A percentile compares a stretch with the other conserved stretches of the same genome.
phyloP scores from a whole-genome alignment of 2,888 invertebrate genomes.

The Micoletzkya japonica region DNA sequence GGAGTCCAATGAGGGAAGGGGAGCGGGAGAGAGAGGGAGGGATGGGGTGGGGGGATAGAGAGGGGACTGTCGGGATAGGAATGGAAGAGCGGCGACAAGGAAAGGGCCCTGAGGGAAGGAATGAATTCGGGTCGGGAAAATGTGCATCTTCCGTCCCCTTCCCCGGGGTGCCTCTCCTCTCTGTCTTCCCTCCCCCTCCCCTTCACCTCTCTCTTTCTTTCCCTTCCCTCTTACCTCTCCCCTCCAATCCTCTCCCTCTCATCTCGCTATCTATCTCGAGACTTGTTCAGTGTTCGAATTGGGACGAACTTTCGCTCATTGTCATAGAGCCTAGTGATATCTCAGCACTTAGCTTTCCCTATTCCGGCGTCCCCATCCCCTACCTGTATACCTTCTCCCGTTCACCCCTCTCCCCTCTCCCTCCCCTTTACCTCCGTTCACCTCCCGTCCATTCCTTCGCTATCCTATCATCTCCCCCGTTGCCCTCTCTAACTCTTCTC shows the following conservation, averaged over 20 bases:
- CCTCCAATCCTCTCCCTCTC: conserved; percentile 8
- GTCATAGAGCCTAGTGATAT: too few species aligned
- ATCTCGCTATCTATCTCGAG: too few species aligned
- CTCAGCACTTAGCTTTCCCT: not conserved
- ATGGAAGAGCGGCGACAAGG: not conserved
- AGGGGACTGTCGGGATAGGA: conserved; percentile 8
- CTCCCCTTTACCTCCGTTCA: conserved; percentile 15
- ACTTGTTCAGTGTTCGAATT: too few species aligned
- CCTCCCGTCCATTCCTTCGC: not conserved
- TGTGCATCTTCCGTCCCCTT: too few species aligned
- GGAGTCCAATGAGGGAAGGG: conserved; percentile 12
- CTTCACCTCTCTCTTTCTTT: not conserved
- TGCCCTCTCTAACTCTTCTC: not conserved
- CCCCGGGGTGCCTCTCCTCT: too few species aligned
- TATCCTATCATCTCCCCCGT: not conserved
- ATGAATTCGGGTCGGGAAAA: not conserved
- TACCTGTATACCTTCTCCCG: conserved; percentile 30
- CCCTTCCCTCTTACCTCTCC: not conserved
- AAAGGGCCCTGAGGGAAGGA: not conserved
- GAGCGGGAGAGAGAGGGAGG: conserved; percentile 2
- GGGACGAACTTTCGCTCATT: too few species aligned
- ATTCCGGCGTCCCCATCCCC: not conserved
- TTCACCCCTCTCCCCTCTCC: conserved; percentile 10
- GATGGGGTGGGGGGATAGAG: not conserved
- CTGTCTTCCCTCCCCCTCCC: not conserved